Conservation (phyloP, 2,113 vertebrate species). For the Ursus arctos region DNA sequence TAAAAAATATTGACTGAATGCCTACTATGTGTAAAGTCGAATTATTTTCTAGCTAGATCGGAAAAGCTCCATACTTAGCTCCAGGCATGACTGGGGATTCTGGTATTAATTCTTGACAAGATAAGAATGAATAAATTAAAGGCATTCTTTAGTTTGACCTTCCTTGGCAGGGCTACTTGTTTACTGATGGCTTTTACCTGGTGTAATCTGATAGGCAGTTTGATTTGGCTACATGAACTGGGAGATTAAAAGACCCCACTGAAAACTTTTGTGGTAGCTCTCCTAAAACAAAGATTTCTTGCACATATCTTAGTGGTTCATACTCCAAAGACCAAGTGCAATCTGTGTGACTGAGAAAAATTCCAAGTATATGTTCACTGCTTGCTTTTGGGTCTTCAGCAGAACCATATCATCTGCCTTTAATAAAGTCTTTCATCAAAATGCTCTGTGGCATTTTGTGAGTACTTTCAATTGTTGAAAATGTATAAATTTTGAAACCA, state of each 20-base stretch:
- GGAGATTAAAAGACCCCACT: neutral
- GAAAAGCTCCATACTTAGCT: neutral
- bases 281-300: neutral
- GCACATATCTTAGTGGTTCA: neutral
- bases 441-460: neutral
- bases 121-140: neutral
- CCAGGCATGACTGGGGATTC: neutral
- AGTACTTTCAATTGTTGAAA: neutral
- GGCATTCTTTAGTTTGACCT: neutral
- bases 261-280: neutral
- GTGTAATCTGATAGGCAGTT: neutral
- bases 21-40: neutral
- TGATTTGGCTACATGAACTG: neutral
- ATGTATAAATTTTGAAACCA: neutral
- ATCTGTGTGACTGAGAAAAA: neutral
- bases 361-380: rapidly evolving
- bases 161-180: neutral
- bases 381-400: neutral
- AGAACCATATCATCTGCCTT: neutral
- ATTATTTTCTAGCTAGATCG: neutral
- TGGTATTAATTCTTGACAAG: neutral
- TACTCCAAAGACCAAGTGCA: neutral
- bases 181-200: neutral
- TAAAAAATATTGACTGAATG: neutral
- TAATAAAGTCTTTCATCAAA: neutral